Percentiles rank a stretch among this genome's conserved stretches.
Conservation (phyloP, 2,797 vertebrate species). For the Enteromius paludinosus region DNA sequence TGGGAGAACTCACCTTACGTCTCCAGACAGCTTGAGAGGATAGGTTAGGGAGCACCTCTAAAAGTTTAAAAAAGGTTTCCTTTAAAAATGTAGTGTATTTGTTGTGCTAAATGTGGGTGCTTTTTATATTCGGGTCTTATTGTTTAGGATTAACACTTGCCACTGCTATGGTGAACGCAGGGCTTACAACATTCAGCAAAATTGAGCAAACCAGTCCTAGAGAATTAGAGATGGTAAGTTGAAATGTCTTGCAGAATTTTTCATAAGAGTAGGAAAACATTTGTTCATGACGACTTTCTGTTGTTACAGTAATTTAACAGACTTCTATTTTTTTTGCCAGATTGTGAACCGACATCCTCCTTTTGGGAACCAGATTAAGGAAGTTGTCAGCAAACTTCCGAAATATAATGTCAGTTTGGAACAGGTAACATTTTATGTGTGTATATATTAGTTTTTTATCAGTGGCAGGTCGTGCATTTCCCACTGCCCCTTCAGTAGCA, state of each 20-base stretch:
- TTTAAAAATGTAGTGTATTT: not conserved
- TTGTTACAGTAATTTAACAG: not conserved
- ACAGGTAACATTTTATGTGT: conserved; percentile 80
- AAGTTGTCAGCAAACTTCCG: conserved; percentile 87
- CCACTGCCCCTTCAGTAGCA: no score
- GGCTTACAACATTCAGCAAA: conserved; percentile 92
- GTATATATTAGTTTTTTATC: not conserved
- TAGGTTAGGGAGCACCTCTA: conserved; percentile 80
- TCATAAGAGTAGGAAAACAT: not conserved
- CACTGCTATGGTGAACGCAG: conserved; percentile 93
- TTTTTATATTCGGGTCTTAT: conserved; percentile 53
- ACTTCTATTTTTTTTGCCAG: conserved; percentile 72
- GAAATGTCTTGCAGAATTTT: conserved; percentile 6
- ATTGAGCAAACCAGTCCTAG: conserved; percentile 91
- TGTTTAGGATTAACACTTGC: conserved; percentile 88
- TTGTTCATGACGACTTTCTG: not conserved
- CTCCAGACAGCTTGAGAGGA: conserved; percentile 96
- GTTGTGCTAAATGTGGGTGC: not conserved
- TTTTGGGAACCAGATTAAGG: conserved; percentile 97
- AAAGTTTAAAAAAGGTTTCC: not conserved
- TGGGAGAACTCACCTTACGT: conserved; percentile 95
- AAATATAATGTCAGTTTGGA: conserved; percentile 89
- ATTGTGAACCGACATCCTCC: conserved; percentile 96
- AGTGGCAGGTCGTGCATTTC: no score
- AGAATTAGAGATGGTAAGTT: conserved; percentile 91